Evolutionary conservation across 2,113 vertebrate species (phyloP), one percentile per base, ranked within the genome.

Genomic region (Ctenomys sociabilis): DNA sequence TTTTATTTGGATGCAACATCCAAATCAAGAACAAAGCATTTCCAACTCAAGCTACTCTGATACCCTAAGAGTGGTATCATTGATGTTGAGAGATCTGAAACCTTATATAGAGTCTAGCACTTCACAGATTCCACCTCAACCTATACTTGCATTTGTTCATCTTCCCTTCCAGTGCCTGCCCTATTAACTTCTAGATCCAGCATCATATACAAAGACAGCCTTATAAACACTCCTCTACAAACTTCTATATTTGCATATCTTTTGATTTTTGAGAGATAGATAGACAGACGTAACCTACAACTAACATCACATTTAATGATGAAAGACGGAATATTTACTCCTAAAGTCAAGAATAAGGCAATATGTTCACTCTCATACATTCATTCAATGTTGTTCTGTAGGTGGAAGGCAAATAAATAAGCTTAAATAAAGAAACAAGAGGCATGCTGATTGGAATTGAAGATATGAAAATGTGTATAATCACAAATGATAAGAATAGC

Each of bases 381-480:
- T 92, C 78, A 43, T 54, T 37, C 43, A 80, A 1, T 63, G 8
- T 77, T 92, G 35, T 64, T 24, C 21, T 95, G 13, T 84, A 91
- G 26, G 16, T 77, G 84, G 35, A 68, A 57, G 22, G 16, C 24
- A 86, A 95, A 93, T 35, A 78, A 68, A 52, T 64, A 63, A 93
- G 43, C 6, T 22, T 89, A 70, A 52, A 59, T 66, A n/a, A 73
- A 95, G 77, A 90, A 93, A 93, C 4, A 72, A 40, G 93, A 54
- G 5, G n/a, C 40, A 6, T 21, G 7, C 2, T 59, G 9, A 82
- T 70, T 82, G 22, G 37, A 94, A 85, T 85, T 61, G n/a, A 94
- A 81, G 28, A n/a, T 28, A 26, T 57, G 16, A 89, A 80, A 70
- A 8, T 7, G 13, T 49, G 40, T 88, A 19, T 97, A 64, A 82